phyloP scores from a whole-genome alignment of 1,140 invertebrate genomes.

The Philotrypesis tridentata region DNA sequence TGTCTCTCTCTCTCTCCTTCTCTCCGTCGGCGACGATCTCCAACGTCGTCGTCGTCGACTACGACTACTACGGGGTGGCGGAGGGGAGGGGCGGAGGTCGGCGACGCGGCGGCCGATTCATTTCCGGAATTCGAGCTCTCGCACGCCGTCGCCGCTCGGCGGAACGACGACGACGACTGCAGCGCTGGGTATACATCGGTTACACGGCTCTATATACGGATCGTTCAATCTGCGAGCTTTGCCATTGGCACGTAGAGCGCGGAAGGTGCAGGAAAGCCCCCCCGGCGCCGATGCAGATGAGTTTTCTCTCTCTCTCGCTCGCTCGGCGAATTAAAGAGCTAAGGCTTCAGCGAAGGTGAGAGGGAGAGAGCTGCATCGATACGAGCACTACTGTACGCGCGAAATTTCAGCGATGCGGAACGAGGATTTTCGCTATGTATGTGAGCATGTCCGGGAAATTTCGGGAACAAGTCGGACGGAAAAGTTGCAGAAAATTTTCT shows the following conservation, averaged over 20 bases:
- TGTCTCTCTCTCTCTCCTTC: no score
- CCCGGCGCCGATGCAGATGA: background rate
- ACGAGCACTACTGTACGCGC: no score
- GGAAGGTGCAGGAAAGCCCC: no score
- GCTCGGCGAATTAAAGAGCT: background rate
- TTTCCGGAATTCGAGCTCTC: conserved; percentile 54
- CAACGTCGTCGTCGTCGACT: no score
- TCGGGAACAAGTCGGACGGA: no score
- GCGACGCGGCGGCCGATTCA: conserved; percentile 61
- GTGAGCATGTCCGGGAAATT: no score
- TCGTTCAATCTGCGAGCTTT: conserved; percentile 12
- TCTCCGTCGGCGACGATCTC: conserved; percentile 47
- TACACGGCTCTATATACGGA: background rate
- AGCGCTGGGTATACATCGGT: background rate
- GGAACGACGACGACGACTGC: conserved; percentile 49
- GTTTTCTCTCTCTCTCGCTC: background rate
- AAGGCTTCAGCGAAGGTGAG: background rate
- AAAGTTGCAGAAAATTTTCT: no score
- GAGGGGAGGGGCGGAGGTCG: no score
- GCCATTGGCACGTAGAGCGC: conserved; percentile 25
- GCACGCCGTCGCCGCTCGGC: conserved; percentile 52
- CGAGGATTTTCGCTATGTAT: no score
- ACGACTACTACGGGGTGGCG: no score
- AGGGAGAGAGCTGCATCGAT: background rate
- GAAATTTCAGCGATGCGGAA: no score